A percentile compares a stretch with the other conserved stretches of the same genome.
Evolutionary conservation across 1,140 invertebrate species (phyloP).

Genomic region (Sminthurinus signatus): DNA sequence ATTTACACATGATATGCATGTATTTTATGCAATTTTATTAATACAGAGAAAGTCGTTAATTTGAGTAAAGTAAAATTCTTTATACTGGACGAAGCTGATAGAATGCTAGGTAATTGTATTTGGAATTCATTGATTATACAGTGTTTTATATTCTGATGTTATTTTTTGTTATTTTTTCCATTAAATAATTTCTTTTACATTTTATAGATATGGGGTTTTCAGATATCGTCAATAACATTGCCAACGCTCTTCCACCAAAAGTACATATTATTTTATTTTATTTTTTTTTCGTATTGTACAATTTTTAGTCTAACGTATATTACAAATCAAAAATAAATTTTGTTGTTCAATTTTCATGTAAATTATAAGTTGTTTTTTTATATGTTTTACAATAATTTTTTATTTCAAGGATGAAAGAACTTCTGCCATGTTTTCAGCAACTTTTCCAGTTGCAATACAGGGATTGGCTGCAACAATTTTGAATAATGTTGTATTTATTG

Average conservation of each 20-base stretch:
- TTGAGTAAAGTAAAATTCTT: slow-evolving; percentile 69
- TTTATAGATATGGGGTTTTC: slow-evolving; percentile 89
- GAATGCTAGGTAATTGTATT: no score
- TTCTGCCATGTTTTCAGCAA: slow-evolving; percentile 89
- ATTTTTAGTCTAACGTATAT: no score
- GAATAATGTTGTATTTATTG: slow-evolving; percentile 73
- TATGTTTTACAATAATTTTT: neutral
- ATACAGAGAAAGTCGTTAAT: slow-evolving; percentile 62
- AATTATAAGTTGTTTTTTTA: neutral
- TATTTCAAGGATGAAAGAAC: slow-evolving; percentile 56
- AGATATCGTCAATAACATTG: slow-evolving; percentile 65
- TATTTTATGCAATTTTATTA: no score
- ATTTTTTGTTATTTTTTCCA: no score
- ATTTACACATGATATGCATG: no score
- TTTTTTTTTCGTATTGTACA: no score
- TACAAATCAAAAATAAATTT: no score
- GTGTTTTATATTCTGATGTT: no score
- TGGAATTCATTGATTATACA: no score
- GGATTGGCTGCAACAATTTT: slow-evolving; percentile 60
- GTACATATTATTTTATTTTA: slow-evolving; percentile 46
- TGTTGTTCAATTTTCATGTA: no score
- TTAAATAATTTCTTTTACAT: no score
- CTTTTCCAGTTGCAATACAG: slow-evolving; percentile 79
- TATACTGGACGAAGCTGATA: slow-evolving; percentile 91
- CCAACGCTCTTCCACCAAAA: slow-evolving; percentile 58